Conservation (phyloP, 2,113 vertebrate genomes). For the Colius striatus region DNA sequence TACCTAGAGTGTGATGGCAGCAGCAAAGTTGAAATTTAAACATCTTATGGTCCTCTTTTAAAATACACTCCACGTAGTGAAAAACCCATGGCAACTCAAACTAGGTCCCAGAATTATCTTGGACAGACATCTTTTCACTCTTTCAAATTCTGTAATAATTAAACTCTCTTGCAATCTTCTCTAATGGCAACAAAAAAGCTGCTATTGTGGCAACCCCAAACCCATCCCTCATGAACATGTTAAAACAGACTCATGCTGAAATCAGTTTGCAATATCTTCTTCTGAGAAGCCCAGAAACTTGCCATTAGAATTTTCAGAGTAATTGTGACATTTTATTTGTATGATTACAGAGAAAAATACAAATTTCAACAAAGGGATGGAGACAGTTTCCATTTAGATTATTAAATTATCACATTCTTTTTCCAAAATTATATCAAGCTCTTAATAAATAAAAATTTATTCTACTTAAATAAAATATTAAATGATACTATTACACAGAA, state of each 20-base stretch:
- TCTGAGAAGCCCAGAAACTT: background rate
- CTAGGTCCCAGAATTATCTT: background rate
- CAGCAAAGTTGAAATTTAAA: background rate
- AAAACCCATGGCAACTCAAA: background rate
- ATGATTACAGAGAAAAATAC: background rate
- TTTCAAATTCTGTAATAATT: constrained; percentile 29
- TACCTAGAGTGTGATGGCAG: background rate
- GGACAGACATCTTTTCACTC: constrained; percentile 1
- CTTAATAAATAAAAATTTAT: background rate
- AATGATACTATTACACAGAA: background rate
- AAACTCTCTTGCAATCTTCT: constrained; percentile 12
- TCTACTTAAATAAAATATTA: background rate
- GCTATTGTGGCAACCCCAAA: background rate
- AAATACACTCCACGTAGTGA: background rate
- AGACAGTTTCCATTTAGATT: background rate
- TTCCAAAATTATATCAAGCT: background rate
- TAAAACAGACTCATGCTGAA: background rate
- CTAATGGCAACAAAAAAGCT: constrained; percentile 17
- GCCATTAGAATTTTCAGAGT: background rate
- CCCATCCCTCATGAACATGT: background rate
- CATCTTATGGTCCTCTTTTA: background rate
- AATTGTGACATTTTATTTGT: background rate
- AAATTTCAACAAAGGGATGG: background rate
- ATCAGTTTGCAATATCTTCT: background rate
- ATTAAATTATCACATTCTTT: background rate